Base-by-base conservation (phyloP, 2,113 vertebrate species). In the Sinocyclocheilus anophthalmus region DNA sequence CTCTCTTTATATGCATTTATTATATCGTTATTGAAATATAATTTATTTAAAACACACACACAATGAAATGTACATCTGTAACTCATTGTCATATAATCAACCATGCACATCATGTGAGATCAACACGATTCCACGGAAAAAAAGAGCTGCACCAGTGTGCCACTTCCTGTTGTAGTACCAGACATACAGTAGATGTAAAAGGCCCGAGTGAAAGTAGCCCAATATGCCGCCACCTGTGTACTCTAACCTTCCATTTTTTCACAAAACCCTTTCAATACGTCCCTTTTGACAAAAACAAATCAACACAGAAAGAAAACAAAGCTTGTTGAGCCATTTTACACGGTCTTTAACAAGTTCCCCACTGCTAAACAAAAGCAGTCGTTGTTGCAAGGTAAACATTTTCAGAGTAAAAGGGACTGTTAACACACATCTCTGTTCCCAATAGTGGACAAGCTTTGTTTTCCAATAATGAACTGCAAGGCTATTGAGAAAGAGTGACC, bases 401-500 rank as follows among this genome's bases (percentile, higher is more conserved):
- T 80, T 63, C 30, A 33, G 7, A 76, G 45, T 48, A 73, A 83
- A 69, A 50, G 3, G 20, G 81, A n/a, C 65, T 22, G 42, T 18
- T 92, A 91, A 90, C 86, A 83, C 20, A 78, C 45, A 80, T 57
- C 88, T 53, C 78, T 79, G 87, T 83, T 90, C 89, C 92, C 81
- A 90, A 89, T 42, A 79, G 80, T 81, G 88, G 89, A 93, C 89
- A 92, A 89, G 90, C 87, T 92, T 92, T 93, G 92, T 93, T 81
- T 92, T 86, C 78, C 67, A 86, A 94, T 88, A 92, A 93, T 89
- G 76, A 61, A 55, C 53, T 73, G 67, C 55, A 61, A 45, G 83
- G 53, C 75, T 76, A 48, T 13, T 48, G 72, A 78, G 76, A 85
- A 83, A 77, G 53, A 63, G 30, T 78, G 87, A 87, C 42, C 91